phyloP scores from a whole-genome alignment of 2,797 vertebrate species.

The Oryzias dopingdopingensis region DNA sequence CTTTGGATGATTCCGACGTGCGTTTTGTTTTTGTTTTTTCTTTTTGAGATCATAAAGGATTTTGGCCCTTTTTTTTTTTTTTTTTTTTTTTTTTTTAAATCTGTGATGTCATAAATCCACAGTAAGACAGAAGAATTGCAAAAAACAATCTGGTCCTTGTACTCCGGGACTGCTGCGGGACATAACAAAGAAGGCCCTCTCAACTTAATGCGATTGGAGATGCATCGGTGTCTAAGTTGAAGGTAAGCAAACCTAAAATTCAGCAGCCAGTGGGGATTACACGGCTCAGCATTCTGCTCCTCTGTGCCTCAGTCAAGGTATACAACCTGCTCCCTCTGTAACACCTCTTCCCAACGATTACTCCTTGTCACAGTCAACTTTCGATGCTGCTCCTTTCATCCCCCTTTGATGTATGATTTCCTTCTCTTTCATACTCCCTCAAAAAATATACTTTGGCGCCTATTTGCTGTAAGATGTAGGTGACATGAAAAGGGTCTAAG shows the following conservation, averaged over 20 bases:
- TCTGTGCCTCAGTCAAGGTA: slow-evolving; percentile 65
- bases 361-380: slow-evolving; percentile 57
- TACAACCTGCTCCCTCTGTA: slow-evolving; percentile 52
- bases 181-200: background rate
- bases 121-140: no score
- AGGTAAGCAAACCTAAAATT: slow-evolving; percentile 53
- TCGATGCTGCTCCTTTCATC: slow-evolving; percentile 35
- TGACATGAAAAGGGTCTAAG: slow-evolving; percentile 58
- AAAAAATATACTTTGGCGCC: slow-evolving; percentile 9
- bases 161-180: no score
- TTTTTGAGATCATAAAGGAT: no score
- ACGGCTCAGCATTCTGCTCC: slow-evolving; percentile 32
- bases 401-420: slow-evolving; percentile 56
- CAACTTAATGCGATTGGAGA: slow-evolving; percentile 67
- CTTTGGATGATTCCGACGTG: no score
- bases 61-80: no score
- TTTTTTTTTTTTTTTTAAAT: no score
- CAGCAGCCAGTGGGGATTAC: slow-evolving; percentile 44
- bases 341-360: slow-evolving; percentile 56
- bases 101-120: no score
- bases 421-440: slow-evolving; percentile 36
- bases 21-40: no score
- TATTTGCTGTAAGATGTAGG: slow-evolving; percentile 36
- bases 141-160: no score
- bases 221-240: slow-evolving; percentile 53